phyloP scores from a whole-genome alignment of 2,113 vertebrate species.

The Myodes glareolus region DNA sequence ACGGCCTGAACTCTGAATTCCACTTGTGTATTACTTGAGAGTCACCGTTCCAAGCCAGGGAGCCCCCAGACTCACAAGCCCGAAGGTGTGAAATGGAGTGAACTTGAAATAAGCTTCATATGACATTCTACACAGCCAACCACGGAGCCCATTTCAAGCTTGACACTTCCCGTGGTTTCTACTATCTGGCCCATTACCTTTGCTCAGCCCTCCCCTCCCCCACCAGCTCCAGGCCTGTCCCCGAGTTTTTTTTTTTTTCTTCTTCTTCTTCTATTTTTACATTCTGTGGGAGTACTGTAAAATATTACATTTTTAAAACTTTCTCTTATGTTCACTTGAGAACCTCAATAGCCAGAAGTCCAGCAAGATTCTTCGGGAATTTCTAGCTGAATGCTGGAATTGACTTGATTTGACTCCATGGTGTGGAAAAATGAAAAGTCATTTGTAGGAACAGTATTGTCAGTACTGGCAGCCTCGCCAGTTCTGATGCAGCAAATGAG shows the following conservation, averaged over 20 bases:
- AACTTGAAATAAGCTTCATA: background rate
- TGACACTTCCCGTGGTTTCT: background rate
- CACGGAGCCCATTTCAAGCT: background rate
- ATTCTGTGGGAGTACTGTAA: background rate
- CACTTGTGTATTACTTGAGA: background rate
- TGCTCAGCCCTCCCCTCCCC: background rate
- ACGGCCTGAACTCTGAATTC: background rate
- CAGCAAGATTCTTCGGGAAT: background rate
- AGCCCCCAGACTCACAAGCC: background rate
- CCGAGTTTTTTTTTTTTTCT: background rate
- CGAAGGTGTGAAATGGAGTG: background rate
- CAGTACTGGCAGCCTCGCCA: background rate
- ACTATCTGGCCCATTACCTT: background rate
- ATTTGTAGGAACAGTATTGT: background rate
- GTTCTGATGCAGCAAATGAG: background rate
- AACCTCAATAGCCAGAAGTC: background rate
- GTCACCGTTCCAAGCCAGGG: background rate
- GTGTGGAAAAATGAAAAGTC: background rate
- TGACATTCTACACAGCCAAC: background rate
- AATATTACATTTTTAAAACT: background rate
- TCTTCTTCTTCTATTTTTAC: background rate
- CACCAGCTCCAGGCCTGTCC: background rate
- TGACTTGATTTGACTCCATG: background rate
- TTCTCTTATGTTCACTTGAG: background rate
- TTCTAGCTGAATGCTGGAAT: constrained; percentile 18